Evolutionary conservation across 2,888 invertebrate genomes (phyloP).

Genomic region (Lordiphosa fenestrarum): DNA sequence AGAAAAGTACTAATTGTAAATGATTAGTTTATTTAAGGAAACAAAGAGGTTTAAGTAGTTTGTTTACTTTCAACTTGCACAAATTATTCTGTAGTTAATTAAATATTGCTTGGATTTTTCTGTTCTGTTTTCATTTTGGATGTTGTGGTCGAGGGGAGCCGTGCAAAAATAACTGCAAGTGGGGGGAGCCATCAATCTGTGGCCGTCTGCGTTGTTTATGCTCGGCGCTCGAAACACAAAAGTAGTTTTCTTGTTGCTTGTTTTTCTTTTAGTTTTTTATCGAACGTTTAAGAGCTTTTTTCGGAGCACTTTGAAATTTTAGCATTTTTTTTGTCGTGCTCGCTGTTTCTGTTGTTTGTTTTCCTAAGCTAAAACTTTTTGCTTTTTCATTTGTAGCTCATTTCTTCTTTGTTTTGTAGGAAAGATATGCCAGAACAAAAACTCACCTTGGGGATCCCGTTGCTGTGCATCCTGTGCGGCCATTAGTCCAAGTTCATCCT

Average conservation of each 20-base stretch:
- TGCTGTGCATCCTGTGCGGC: conserved; percentile 88
- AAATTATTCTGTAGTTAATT: conserved; percentile 58
- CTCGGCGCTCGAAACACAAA: conserved; percentile 32
- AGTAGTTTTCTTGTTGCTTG: conserved; percentile 64
- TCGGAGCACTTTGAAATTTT: conserved; percentile 68
- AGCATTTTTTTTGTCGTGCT: conserved; percentile 36
- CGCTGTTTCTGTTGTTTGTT: conserved; percentile 28
- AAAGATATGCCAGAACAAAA: conserved; percentile 53
- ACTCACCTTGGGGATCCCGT: conserved; percentile 95
- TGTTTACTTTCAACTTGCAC: conserved; percentile 77
- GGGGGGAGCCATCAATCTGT: conserved; percentile 1
- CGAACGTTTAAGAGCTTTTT: conserved; percentile 72
- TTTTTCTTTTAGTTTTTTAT: conserved; percentile 35
- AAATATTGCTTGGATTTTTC: conserved; percentile 17
- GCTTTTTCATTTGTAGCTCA: conserved; percentile 73
- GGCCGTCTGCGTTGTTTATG: conserved; percentile 41
- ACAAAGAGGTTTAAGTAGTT: conserved; percentile 52
- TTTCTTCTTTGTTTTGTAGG: conserved; percentile 35
- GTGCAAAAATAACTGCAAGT: conserved; percentile 9
- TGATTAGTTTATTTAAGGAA: conserved; percentile 52
- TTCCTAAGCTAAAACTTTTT: conserved; percentile 55
- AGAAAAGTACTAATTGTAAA: conserved; percentile 48
- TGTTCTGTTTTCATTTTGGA: conserved; percentile 17
- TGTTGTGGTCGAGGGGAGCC: conserved; percentile 3
- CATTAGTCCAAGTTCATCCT: conserved; percentile 90